Conservation (phyloP, 2,888 invertebrate species). For the Clanis bilineata region DNA sequence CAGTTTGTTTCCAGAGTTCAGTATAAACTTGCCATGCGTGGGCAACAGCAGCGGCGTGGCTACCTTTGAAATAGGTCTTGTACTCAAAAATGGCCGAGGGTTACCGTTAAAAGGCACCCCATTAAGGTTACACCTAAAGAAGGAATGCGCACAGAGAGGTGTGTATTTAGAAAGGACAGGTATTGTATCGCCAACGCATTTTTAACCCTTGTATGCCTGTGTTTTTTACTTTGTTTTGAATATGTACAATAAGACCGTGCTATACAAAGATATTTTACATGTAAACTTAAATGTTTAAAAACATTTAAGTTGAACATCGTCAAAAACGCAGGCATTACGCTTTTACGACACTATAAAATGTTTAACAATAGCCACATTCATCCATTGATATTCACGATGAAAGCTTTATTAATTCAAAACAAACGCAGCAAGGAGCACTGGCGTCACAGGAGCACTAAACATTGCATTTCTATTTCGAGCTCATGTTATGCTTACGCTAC, state of each 20-base stretch:
- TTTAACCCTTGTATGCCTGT: constrained; percentile 76
- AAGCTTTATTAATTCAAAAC: constrained; percentile 51
- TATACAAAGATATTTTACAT: background rate
- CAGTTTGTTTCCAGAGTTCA: constrained; percentile 86
- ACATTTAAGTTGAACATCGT: constrained; percentile 31
- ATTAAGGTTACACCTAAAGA: constrained; percentile 91
- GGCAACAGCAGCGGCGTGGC: constrained; percentile 94
- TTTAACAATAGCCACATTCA: constrained; percentile 24
- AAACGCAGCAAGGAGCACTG: constrained; percentile 27
- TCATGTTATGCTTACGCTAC: constrained; percentile 62
- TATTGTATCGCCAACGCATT: constrained; percentile 84
- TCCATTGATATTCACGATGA: constrained; percentile 14
- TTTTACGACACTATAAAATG: constrained; percentile 39
- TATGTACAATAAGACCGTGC: background rate
- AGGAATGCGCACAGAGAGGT: constrained; percentile 97
- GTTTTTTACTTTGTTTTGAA: constrained; percentile 38
- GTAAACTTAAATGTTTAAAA: background rate
- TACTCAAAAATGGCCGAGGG: constrained; percentile 90
- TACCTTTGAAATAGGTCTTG: constrained; percentile 92
- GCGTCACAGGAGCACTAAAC: constrained; percentile 16
- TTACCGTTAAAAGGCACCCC: constrained; percentile 93
- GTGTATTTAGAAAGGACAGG: constrained; percentile 86
- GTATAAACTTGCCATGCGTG: constrained; percentile 92
- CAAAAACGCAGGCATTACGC: constrained; percentile 61
- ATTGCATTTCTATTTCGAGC: constrained; percentile 55